phyloP scores from a whole-genome alignment of 2,113 vertebrate genomes.

The Sitta europaea region DNA sequence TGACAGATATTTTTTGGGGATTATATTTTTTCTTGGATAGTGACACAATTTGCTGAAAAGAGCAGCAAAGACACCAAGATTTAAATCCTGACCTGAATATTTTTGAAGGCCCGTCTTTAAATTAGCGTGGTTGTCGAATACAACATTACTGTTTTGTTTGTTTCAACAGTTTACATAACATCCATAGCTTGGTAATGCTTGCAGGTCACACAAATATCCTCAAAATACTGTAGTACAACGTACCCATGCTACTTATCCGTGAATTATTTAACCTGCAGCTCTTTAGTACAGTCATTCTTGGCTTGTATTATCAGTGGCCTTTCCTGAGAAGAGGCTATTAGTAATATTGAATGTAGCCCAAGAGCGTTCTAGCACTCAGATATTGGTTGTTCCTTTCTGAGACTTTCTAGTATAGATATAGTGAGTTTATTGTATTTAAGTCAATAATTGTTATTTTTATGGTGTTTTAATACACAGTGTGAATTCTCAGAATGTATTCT shows the following conservation, averaged over 20 bases:
- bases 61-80: background rate
- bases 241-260: background rate
- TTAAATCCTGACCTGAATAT: background rate
- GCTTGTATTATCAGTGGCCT: background rate
- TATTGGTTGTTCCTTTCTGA: background rate
- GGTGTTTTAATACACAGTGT: background rate
- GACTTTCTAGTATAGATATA: background rate
- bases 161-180: background rate
- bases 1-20: background rate
- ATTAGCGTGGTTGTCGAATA: background rate
- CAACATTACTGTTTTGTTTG: background rate
- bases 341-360: background rate
- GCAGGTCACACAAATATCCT: background rate
- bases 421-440: background rate
- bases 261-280: background rate
- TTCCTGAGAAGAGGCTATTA: background rate
- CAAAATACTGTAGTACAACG: background rate
- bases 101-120: background rate
- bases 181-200: background rate
- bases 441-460: background rate
- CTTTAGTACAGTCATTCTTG: background rate
- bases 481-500: background rate
- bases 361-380: background rate
- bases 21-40: background rate
- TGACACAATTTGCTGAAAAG: background rate